Conservation (phyloP, 1,140 invertebrate species). For the Aphis gossypii region DNA sequence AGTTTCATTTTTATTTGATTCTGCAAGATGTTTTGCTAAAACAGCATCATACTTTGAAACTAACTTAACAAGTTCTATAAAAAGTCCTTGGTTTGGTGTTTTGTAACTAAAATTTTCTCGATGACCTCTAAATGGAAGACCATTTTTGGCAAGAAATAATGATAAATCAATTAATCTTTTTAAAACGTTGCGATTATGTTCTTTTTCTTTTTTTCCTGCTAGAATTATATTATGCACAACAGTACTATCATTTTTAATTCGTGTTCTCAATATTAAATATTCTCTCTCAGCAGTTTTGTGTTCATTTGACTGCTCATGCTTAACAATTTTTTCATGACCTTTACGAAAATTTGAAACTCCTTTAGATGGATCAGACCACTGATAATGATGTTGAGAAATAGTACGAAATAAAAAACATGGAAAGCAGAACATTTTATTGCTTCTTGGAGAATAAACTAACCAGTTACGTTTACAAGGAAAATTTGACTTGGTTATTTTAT, state of each 20-base stretch:
- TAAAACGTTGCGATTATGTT: neutral
- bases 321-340: slow-evolving; percentile 24
- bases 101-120: neutral
- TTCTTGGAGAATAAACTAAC: slow-evolving; percentile 26
- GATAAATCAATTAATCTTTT: neutral
- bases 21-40: neutral
- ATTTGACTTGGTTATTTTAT: neutral
- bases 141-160: slow-evolving; percentile 12
- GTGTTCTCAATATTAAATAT: slow-evolving; percentile 24
- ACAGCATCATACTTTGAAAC: slow-evolving; percentile 30
- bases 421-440: slow-evolving; percentile 5
- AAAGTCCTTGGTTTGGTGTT: neutral
- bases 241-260: neutral
- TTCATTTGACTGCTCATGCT: neutral
- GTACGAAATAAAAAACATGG: slow-evolving; percentile 26
- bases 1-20: slow-evolving; percentile 14
- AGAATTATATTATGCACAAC: neutral
- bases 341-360: slow-evolving; percentile 19
- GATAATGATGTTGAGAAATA: slow-evolving; percentile 21
- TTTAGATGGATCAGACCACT: slow-evolving; percentile 8
- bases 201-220: neutral
- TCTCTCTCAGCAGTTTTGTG: neutral
- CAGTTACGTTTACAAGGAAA: slow-evolving; percentile 27
- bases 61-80: slow-evolving; percentile 16
- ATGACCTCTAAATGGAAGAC: slow-evolving; percentile 7